Conservation (phyloP, 2,797 vertebrate species). For the Betta splendens region DNA sequence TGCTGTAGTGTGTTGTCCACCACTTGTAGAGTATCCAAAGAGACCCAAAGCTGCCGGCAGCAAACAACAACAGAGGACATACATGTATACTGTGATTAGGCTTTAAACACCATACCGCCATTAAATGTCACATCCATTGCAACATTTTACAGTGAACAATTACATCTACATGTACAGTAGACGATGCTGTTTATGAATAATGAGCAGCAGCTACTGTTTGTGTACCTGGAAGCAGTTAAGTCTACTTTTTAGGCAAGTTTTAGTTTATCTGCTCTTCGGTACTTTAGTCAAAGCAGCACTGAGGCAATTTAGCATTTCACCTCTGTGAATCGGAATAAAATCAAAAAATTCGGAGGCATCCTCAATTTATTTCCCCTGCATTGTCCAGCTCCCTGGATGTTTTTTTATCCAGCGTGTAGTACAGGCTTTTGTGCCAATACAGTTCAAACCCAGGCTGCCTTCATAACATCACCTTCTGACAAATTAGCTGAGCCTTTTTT, state of each 20-base stretch:
- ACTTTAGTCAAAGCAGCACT: conserved; percentile 1
- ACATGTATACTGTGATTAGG: too few species aligned
- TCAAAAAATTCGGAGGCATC: neutral
- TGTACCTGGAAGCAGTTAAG: neutral
- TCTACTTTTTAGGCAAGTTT: too few species aligned
- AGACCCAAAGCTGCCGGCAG: conserved; percentile 36
- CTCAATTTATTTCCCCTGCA: neutral
- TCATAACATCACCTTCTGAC: neutral
- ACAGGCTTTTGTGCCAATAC: too few species aligned
- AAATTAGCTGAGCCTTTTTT: neutral
- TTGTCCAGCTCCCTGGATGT: neutral
- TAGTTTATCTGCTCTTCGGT: conserved; percentile 25
- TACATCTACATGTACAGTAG: too few species aligned
- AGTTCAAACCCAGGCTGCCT: neutral
- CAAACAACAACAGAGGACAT: conserved; percentile 20
- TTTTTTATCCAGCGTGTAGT: neutral
- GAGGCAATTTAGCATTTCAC: fast-evolving
- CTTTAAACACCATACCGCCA: too few species aligned
- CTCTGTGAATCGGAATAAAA: neutral
- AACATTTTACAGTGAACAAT: too few species aligned
- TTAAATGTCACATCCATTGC: too few species aligned
- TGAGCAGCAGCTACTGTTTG: neutral
- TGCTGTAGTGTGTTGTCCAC: conserved; percentile 63
- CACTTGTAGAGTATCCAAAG: conserved; percentile 71
- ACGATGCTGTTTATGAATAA: conserved; percentile 1